phyloP scores from a whole-genome alignment of 2,888 invertebrate genomes.

The Xestia xanthographa region DNA sequence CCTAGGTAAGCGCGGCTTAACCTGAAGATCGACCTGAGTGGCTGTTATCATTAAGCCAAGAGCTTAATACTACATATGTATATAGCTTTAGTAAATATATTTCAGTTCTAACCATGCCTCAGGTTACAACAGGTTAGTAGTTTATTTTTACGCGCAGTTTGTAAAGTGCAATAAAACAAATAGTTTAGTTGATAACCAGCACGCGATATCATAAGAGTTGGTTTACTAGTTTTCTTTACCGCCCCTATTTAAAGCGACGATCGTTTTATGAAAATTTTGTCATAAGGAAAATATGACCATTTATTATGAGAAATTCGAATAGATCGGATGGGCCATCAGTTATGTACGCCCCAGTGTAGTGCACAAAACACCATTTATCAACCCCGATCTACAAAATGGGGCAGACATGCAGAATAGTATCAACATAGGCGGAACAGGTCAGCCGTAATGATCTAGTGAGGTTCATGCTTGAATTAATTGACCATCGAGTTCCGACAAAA shows the following conservation, averaged over 20 bases:
- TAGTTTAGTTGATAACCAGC: neutral
- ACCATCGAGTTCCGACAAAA: slow-evolving; percentile 21
- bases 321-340: slow-evolving; percentile 28
- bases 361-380: slow-evolving; percentile 48
- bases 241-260: neutral
- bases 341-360: slow-evolving; percentile 22
- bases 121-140: neutral
- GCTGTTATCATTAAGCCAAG: too few species aligned
- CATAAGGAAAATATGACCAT: slow-evolving; percentile 5
- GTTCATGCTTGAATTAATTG: slow-evolving; percentile 39
- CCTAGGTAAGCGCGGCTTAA: too few species aligned
- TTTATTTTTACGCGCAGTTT: neutral
- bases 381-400: slow-evolving; percentile 31
- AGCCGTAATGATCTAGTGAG: slow-evolving; percentile 34
- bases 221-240: neutral
- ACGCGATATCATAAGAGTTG: neutral
- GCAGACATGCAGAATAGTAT: slow-evolving; percentile 13
- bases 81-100: neutral
- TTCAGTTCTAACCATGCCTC: neutral
- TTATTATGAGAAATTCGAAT: slow-evolving; percentile 34
- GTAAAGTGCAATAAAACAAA: neutral
- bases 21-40: too few species aligned
- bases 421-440: slow-evolving; percentile 35
- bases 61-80: too few species aligned
- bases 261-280: neutral